Percentiles rank a stretch among this genome's conserved stretches.
Conservation (phyloP, 2,888 invertebrate genomes). For the Drosophila prostipennis region DNA sequence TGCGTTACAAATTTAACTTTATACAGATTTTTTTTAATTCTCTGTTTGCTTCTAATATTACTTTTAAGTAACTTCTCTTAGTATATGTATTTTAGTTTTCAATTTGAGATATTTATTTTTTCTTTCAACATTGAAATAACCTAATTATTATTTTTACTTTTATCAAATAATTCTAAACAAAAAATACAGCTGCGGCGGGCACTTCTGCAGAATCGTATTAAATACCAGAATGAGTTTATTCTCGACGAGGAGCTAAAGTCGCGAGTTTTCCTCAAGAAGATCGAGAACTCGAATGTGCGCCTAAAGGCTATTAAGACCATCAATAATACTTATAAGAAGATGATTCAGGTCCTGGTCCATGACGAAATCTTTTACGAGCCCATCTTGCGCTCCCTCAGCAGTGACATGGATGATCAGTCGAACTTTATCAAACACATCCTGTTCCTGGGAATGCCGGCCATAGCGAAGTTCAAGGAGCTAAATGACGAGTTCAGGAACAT, state of each 20-base stretch:
- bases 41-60: too few relatives aligned
- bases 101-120: too few relatives aligned
- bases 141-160: neutral
- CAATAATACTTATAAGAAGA: conserved; percentile 80
- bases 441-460: conserved; percentile 82
- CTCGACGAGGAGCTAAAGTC: conserved; percentile 79
- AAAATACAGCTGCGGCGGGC: conserved; percentile 69
- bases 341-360: conserved; percentile 79
- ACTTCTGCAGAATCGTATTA: conserved; percentile 79
- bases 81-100: too few relatives aligned
- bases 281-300: conserved; percentile 82
- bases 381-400: conserved; percentile 79
- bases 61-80: too few relatives aligned
- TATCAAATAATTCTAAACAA: too few relatives aligned
- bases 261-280: conserved; percentile 73
- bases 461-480: conserved; percentile 73
- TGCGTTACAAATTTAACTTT: too few relatives aligned
- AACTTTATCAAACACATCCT: conserved; percentile 82
- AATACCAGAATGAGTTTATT: conserved; percentile 79
- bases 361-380: conserved; percentile 83
- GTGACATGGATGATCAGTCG: conserved; percentile 82
- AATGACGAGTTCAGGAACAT: conserved; percentile 76
- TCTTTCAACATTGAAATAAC: too few relatives aligned
- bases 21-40: too few relatives aligned
- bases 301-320: conserved; percentile 81